These are phyloP conservation scores for Caenorhabditis sp. DNA, from an alignment of 2,888 invertebrate species.

Conservation along the genomic window DNA sequence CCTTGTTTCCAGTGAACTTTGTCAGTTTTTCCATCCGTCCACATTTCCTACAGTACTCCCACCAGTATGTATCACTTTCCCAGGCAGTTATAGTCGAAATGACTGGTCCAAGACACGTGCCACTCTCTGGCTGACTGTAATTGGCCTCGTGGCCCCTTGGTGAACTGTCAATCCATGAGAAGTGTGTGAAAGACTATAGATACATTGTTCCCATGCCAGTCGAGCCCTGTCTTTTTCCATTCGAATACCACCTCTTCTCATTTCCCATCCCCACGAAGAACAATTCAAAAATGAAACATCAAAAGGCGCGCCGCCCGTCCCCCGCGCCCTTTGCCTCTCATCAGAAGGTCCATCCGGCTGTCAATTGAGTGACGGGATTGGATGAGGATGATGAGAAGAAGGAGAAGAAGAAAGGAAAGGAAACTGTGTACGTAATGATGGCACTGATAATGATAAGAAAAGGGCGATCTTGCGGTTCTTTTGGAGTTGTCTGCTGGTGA, in stretches of 20 bases:
- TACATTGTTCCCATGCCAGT: neutral
- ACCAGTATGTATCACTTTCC: neutral
- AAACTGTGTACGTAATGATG: neutral
- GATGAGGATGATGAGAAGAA: neutral
- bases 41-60: neutral
- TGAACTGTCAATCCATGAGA: too few species aligned
- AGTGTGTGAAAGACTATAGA: too few species aligned
- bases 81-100: too few species aligned
- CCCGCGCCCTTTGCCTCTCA: constrained; percentile 3
- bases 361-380: constrained; percentile 10
- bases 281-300: constrained; percentile 9
- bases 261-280: neutral
- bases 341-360: constrained; percentile 1
- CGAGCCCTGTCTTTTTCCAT: neutral
- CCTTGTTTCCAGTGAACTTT: constrained; percentile 18
- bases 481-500: neutral
- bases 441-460: neutral
- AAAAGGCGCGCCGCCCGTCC: constrained; percentile 1
- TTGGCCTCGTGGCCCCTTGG: too few species aligned
- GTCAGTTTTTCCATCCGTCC: neutral
- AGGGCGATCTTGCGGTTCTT: neutral
- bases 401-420: neutral
- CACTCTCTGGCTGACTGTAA: too few species aligned
- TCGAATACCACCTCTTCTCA: neutral
- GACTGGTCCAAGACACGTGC: too few species aligned